Percentiles rank a stretch among this genome's conserved stretches.
phyloP scores from a whole-genome alignment of 2,113 vertebrate species.

The Podarcis cretensis region DNA sequence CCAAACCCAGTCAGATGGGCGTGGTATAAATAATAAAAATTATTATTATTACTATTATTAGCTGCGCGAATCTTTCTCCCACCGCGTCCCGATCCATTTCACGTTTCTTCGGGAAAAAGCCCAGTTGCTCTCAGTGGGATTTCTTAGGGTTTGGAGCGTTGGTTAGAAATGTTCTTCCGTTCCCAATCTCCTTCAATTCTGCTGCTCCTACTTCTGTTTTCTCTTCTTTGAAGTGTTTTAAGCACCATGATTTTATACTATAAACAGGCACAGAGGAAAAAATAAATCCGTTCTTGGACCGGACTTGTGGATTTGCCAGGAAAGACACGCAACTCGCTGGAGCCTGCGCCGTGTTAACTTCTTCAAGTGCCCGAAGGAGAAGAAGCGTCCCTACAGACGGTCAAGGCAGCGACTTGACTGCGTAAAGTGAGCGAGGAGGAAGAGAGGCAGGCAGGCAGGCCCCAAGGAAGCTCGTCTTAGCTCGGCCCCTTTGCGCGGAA shows the following conservation, averaged over 20 bases:
- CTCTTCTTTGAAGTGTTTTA: too few species aligned
- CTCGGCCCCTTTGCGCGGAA: background rate
- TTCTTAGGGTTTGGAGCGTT: background rate
- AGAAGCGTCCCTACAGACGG: too few species aligned
- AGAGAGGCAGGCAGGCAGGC: background rate
- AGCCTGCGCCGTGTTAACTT: background rate
- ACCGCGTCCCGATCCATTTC: too few species aligned
- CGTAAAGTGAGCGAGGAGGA: background rate
- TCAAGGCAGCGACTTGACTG: background rate
- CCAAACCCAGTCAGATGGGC: too few species aligned
- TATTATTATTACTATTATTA: too few species aligned
- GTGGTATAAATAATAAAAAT: too few species aligned
- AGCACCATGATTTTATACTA: background rate
- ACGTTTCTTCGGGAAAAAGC: background rate
- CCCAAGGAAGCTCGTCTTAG: background rate
- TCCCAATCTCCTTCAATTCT: background rate
- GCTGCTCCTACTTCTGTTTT: background rate
- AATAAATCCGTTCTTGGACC: background rate
- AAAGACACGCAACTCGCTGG: background rate
- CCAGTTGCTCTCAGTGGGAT: background rate
- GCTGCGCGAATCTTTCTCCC: too few species aligned
- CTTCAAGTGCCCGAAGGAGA: too few species aligned
- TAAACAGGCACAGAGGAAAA: background rate
- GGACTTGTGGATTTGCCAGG: too few species aligned
- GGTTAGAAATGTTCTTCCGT: background rate